Evolutionary conservation across 2,888 invertebrate species (phyloP), one percentile per base, ranked within the genome.

Genomic region (Schizotus pectinicornis): DNA sequence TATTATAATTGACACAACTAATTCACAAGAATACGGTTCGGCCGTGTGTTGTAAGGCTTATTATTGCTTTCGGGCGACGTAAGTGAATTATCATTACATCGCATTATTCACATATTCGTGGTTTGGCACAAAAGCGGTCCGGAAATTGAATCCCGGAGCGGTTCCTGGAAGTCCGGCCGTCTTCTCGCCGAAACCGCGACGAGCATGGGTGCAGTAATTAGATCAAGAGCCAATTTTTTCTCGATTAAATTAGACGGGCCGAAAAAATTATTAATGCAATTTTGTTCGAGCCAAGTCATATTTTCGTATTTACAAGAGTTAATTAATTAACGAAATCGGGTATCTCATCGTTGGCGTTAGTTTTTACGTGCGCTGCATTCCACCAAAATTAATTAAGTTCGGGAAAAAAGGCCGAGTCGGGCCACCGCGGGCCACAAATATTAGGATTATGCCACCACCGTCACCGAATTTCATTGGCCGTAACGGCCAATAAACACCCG

Each of bases 251-350:
- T 53, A 42, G 42, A 38, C 12, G 7, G n/a, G 13, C 47, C 42
- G 46, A 49, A 50, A 56, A 56, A 33, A 8, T 48, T 47, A 57
- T 57, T 57, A 53, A 57, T 52, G 52, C 57, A 46, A 52, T 52
- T 57, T 38, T 31, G 51, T 57, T 52, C 57, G 31, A 52, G 57
- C 50, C 48, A 54, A 61, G 59, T 60, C 51, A 64, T 64, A 64
- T 55, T 55, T 62, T 58, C 42, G 55, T 55, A 60, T 62, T 63
- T 55, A 59, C 54, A 48, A 52, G 32, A 56, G 56, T 56, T 55
- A 62, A 65, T 66, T 62, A 61, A 66, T 64, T 62, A 63, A 63
- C 41, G 53, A 61, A 61, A 62, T 59, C 54, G 47, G 43, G 61
- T 59, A 56, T 52, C 49, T 48, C 54, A 48, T 59, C 47, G 55